A percentile compares a stretch with the other conserved stretches of the same genome.
phyloP scores from a whole-genome alignment of 2,888 invertebrate species.

The Eurois occulta region DNA sequence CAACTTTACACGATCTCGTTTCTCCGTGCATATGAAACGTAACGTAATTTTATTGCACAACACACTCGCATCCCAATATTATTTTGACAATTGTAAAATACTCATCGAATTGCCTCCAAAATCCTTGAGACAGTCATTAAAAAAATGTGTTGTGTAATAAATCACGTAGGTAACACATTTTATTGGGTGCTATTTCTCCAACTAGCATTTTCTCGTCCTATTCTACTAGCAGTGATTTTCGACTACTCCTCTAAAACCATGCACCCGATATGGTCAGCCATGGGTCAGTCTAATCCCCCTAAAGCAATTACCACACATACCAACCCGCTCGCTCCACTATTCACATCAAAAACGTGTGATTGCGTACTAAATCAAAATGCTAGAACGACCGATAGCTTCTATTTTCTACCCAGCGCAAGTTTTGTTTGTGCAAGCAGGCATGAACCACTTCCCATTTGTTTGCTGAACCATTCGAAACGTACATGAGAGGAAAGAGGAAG shows the following conservation, averaged over 20 bases:
- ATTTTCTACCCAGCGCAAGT: constrained; percentile 45
- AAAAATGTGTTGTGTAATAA: too few species aligned
- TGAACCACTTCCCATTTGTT: constrained; percentile 50
- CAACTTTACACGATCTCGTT: not conserved
- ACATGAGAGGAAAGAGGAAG: constrained; percentile 13
- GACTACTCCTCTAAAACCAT: not conserved
- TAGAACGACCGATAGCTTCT: constrained; percentile 44
- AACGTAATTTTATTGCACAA: too few species aligned
- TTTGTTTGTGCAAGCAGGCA: constrained; percentile 50
- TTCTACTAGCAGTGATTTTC: not conserved
- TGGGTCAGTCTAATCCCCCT: constrained; percentile 4
- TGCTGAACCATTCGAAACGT: constrained; percentile 39
- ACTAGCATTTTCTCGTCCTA: too few species aligned
- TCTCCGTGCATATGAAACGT: too few species aligned
- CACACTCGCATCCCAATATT: too few species aligned
- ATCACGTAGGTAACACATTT: too few species aligned
- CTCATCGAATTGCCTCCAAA: too few species aligned
- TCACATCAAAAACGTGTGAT: constrained; percentile 41
- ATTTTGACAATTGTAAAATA: too few species aligned
- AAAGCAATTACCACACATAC: constrained; percentile 14
- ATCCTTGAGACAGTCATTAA: too few species aligned
- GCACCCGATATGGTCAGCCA: not conserved
- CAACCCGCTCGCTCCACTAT: not conserved
- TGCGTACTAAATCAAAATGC: constrained; percentile 53
- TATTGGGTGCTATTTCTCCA: too few species aligned